Evolutionary conservation across 1,140 invertebrate genomes (phyloP), one percentile per base, ranked within the genome.

Genomic region (Lutraria rhynchaena): DNA sequence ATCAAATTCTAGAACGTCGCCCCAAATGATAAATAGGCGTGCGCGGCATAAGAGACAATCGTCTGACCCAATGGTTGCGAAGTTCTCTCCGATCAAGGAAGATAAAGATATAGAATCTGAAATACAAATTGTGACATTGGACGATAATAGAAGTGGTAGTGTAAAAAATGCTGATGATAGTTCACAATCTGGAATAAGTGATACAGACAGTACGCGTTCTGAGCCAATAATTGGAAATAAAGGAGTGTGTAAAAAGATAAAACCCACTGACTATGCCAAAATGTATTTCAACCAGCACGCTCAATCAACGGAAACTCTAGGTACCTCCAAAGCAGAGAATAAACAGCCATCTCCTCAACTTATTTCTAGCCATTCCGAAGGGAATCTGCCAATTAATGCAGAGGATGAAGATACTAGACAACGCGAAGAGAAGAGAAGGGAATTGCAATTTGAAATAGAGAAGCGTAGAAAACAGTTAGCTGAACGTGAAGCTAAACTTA

Each of bases 381-480:
- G 82, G 11, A 80, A 83, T 55, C 37, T 87, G 31, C 85, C 85
- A 19, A 41, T 83, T 24, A 77, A 83, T 74, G 82, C 85, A 0
- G 86, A 90, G 55, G 88, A 90, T 33, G 88, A 90, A 46, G 77
- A 78, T 60, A 87, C 83, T 1, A 46, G 82, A 70, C 70, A 74
- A 11, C 78, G 87, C 3, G 94, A 95, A 87, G 94, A 95, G 84
- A 95, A 94, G 86, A 94, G 94, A 82, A 93, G 93, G 17, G 93
- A 94, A 82, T 93, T 95, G 57, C 95, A 95, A 87, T 94, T 94
- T 15, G 95, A 95, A 89, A 95, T 95, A 74, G 94, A 94, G 4
- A 91, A 94, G 41, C 88, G 95, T 3, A 92, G 94, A 65, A 93
- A 93, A 76, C 94, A 95, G 86, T 93, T 95, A n/a, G 67, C 69